phyloP scores from a whole-genome alignment of 2,113 vertebrate species.

The Urocynchramus pylzowi region DNA sequence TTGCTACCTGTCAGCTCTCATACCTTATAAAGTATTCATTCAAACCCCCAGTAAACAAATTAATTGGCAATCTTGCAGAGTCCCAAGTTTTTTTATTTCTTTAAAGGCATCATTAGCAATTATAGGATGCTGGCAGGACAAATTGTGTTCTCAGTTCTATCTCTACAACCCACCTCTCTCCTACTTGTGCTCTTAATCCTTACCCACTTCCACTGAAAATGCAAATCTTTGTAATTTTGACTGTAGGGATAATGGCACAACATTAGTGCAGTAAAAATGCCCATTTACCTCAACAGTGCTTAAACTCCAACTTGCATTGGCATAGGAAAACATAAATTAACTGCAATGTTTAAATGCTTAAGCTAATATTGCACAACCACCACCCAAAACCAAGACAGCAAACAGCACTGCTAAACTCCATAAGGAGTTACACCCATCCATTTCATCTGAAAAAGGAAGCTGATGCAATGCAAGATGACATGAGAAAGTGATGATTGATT shows the following conservation, averaged over 20 bases:
- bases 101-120: constrained; percentile 17
- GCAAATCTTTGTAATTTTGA: constrained; percentile 32
- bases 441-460: constrained; percentile 43
- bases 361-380: neutral
- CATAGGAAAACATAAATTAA: constrained; percentile 40
- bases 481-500: constrained; percentile 49
- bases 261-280: neutral
- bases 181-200: constrained; percentile 6
- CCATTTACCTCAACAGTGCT: neutral
- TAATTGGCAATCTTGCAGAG: neutral
- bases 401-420: neutral
- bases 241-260: constrained; percentile 17
- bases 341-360: neutral
- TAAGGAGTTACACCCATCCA: constrained; percentile 37
- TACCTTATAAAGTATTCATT: neutral
- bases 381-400: neutral
- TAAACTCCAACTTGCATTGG: neutral
- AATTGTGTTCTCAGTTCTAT: neutral
- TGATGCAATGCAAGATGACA: constrained; percentile 59
- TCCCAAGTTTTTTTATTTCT: neutral
- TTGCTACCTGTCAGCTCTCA: neutral
- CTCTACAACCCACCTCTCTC: neutral
- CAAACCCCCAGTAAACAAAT: neutral
- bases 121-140: neutral
- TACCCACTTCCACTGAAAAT: neutral